These are phyloP conservation scores for Periophthalmus magnuspinnatus DNA, from an alignment of 2,797 vertebrate species.

Conservation along the genomic window DNA sequence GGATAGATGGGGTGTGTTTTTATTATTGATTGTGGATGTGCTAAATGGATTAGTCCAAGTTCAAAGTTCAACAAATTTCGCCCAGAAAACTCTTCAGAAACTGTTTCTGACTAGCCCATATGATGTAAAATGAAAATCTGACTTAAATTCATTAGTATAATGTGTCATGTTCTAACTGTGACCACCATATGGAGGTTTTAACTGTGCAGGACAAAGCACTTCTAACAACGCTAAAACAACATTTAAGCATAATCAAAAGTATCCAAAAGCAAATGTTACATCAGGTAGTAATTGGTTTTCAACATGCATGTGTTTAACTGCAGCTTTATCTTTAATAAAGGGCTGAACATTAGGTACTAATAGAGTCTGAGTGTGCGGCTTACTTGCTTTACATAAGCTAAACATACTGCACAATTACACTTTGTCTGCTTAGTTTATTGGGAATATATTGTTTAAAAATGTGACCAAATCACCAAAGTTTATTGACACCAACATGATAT, in stretches of 20 bases:
- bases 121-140: background rate
- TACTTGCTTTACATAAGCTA: background rate
- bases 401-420: background rate
- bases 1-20: background rate
- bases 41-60: background rate
- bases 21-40: background rate
- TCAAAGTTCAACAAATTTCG: background rate
- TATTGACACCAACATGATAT: background rate
- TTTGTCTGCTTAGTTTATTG: background rate
- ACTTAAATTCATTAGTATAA: background rate
- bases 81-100: too few relatives aligned
- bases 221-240: background rate
- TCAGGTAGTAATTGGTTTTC: background rate
- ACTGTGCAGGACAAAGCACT: background rate
- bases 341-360: background rate
- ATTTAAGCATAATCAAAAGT: background rate
- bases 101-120: background rate
- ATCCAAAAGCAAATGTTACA: background rate
- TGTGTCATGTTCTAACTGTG: too few relatives aligned
- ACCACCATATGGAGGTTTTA: background rate
- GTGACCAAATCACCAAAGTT: background rate
- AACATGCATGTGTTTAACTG: background rate
- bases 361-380: background rate
- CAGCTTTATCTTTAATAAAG: background rate
- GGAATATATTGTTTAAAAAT: background rate